Conservation (phyloP, 1,140 invertebrate species). For the Bombus vancouverensis region DNA sequence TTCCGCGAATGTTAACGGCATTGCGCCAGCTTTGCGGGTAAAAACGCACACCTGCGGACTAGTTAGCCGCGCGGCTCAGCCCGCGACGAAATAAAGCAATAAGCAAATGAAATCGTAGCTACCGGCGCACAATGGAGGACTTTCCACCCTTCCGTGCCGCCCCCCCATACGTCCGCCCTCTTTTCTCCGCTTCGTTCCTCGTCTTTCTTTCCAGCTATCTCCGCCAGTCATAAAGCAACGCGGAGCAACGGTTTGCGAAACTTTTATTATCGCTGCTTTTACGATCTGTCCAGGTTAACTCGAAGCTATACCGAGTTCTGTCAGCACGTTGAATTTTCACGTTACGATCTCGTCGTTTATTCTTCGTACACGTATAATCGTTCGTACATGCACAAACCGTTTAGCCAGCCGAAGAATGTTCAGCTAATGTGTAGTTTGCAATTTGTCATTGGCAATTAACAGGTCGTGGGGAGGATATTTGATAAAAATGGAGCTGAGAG, state of each 20-base stretch:
- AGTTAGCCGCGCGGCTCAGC: slow-evolving; percentile 38
- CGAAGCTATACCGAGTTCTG: not conserved
- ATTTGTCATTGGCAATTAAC: not conserved
- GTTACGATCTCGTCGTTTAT: not conserved
- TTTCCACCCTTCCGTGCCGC: slow-evolving; percentile 21
- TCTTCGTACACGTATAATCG: not conserved
- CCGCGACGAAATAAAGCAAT: slow-evolving; percentile 74
- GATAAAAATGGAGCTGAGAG: no score
- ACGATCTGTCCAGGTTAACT: slow-evolving; percentile 50
- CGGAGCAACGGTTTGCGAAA: slow-evolving; percentile 75
- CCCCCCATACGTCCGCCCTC: not conserved
- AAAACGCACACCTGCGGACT: slow-evolving; percentile 49
- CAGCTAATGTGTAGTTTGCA: not conserved
- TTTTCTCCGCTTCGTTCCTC: not conserved
- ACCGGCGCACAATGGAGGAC: slow-evolving; percentile 69
- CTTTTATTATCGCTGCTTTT: slow-evolving; percentile 67
- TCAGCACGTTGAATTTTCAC: no score
- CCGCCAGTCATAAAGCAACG: slow-evolving; percentile 68
- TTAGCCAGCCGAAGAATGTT: not conserved
- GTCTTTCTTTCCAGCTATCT: not conserved
- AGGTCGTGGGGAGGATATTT: no score
- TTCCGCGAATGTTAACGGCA: slow-evolving; percentile 47
- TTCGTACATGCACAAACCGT: not conserved
- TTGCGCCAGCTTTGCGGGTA: slow-evolving; percentile 39
- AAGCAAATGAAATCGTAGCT: slow-evolving; percentile 76